Percentiles rank a stretch among this genome's conserved stretches.
phyloP scores from a whole-genome alignment of 2,113 vertebrate genomes.

The Ia io region DNA sequence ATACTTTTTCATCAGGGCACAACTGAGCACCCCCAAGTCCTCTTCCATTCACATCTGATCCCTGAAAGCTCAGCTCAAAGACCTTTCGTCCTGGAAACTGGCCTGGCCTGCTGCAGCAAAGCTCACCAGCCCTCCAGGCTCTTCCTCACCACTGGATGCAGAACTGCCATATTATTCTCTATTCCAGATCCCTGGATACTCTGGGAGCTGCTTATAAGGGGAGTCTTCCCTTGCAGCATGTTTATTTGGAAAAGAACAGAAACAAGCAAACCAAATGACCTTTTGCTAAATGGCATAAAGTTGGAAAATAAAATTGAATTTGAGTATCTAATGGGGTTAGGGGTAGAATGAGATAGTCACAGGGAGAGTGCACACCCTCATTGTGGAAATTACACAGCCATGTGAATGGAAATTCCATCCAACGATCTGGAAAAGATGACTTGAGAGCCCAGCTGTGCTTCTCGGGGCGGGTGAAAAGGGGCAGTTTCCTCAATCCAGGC shows the following conservation, averaged over 20 bases:
- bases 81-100: conserved; percentile 5
- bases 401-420: conserved; percentile 70
- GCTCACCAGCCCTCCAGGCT: background rate
- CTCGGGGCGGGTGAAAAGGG: background rate
- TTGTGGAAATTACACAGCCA: conserved; percentile 67
- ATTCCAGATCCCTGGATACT: background rate
- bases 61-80: background rate
- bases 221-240: background rate
- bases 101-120: background rate
- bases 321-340: conserved; percentile 72
- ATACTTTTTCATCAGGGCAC: background rate
- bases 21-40: background rate
- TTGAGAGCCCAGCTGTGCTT: conserved; percentile 42
- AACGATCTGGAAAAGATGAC: conserved; percentile 58
- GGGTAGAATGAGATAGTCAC: conserved; percentile 44
- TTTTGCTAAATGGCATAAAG: conserved; percentile 62
- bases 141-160: background rate
- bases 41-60: background rate
- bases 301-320: conserved; percentile 76
- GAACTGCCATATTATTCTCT: background rate
- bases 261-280: conserved; percentile 58
- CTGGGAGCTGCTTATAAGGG: background rate
- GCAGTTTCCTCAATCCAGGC: background rate
- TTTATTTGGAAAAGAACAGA: conserved; percentile 68
- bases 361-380: conserved; percentile 73